phyloP scores from a whole-genome alignment of 1,140 invertebrate species.

The Battus philenor region DNA sequence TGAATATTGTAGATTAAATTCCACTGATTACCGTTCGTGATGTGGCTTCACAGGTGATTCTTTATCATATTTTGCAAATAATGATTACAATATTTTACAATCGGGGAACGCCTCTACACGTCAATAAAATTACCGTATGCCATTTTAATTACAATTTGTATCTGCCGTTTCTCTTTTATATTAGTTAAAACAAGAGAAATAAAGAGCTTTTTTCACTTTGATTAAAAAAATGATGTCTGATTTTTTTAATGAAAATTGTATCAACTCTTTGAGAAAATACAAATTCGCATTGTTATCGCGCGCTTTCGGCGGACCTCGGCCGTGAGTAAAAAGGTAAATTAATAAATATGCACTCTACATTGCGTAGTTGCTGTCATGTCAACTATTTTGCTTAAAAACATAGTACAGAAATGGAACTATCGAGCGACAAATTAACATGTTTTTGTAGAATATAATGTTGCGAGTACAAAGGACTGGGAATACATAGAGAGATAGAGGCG shows the following conservation, averaged over 20 bases:
- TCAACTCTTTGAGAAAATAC: too few species aligned
- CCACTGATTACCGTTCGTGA: constrained; percentile 33
- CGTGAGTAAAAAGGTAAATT: too few species aligned
- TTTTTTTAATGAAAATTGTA: too few species aligned
- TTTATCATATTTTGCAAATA: constrained; percentile 10
- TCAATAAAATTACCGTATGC: constrained; percentile 5
- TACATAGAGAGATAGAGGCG: constrained; percentile 58
- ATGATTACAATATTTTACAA: constrained; percentile 10
- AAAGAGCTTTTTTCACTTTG: too few species aligned
- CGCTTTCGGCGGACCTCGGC: too few species aligned
- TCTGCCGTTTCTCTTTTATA: too few species aligned
- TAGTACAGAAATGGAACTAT: constrained; percentile 8
- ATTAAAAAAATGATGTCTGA: too few species aligned
- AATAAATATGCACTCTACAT: too few species aligned
- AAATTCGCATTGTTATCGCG: too few species aligned
- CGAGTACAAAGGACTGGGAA: constrained; percentile 51
- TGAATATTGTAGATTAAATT: constrained; percentile 39
- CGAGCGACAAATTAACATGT: constrained; percentile 41
- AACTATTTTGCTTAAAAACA: too few species aligned
- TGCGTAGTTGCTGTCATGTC: too few species aligned
- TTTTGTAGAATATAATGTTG: constrained; percentile 47
- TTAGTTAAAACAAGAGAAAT: too few species aligned
- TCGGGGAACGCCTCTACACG: constrained; percentile 1
- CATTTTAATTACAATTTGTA: constrained; percentile 15
- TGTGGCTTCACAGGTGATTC: constrained; percentile 19